Base-by-base conservation (phyloP, 2,888 invertebrate species). In the Drosophila histrio region DNA sequence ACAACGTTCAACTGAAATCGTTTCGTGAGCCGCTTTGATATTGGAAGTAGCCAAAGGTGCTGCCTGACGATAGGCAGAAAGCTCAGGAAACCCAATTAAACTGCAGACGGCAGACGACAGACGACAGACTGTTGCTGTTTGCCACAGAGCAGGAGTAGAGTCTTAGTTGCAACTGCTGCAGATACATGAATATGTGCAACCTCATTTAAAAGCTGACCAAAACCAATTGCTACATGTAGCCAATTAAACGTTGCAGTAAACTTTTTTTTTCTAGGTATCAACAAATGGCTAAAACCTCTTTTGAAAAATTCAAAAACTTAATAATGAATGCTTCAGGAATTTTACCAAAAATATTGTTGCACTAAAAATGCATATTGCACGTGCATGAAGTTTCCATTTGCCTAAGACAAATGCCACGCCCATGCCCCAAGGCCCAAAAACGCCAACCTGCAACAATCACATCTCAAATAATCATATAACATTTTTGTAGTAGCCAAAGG, bases 71-170 rank as follows among this genome's bases (percentile, higher is more conserved):
- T 59, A 68, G 59, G 24, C 43, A 28, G 28, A 36, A 54, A 59
- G 53, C 53, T 72, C 69, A 43, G 52, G 79, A 79, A 85, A 66
- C 61, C 73, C 86, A 80, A 80, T 80, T 80, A 86, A 82, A 82
- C 66, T 76, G 63, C 50, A 13, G 15, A 11, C 21, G 7, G 3
- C 3, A 22, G 26, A 30, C 41, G 19, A 19, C 36, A 7, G 11
- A 30, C n/a, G 11, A 17, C 11, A 2, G 11, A 6, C 11, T 19
- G 44, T 26, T 13, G 2, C 13, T 26, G 22, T 5, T 61, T 61
- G 49, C 24, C 26, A 46, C 43, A 19, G 28, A 13, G 13, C 21
- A 8, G 28, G 22, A 3, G 6, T 32, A 5, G 41, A 36, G 36
- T 36, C n/a, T 38, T 43, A 43, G 49, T 21, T 46, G 34, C 39